These are phyloP conservation scores for Cyclura pinguis DNA, from an alignment of 2,797 vertebrate species.

Conservation along the genomic window DNA sequence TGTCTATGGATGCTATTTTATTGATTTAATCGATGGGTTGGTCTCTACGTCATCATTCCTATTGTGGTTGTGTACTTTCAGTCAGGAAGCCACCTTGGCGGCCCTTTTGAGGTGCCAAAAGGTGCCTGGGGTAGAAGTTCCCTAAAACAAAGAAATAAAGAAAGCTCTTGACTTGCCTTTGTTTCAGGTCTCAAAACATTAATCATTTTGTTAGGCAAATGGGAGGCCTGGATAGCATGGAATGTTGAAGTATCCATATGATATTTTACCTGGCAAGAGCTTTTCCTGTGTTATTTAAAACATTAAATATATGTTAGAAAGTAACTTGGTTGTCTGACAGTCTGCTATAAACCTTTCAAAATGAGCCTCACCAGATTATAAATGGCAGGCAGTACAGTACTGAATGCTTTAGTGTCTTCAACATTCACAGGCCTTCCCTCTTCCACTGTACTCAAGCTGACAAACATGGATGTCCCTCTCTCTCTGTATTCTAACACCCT, in stretches of 20 bases:
- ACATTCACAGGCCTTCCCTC: no score
- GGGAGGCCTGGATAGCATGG: no score
- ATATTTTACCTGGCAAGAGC: background rate
- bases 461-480: no score
- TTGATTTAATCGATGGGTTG: background rate
- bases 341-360: no score
- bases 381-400: no score
- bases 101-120: no score
- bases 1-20: background rate
- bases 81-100: background rate
- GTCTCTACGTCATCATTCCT: background rate
- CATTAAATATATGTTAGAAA: background rate
- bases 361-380: no score
- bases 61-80: background rate
- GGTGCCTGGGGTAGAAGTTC: background rate
- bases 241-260: background rate
- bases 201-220: background rate
- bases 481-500: no score
- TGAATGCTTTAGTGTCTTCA: no score
- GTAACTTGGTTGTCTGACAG: no score
- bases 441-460: no score
- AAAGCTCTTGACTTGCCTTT: background rate
- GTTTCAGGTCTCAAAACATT: background rate
- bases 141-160: background rate
- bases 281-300: background rate